Conservation (phyloP, 2,113 vertebrate genomes). For the Mastomys natalensis region DNA sequence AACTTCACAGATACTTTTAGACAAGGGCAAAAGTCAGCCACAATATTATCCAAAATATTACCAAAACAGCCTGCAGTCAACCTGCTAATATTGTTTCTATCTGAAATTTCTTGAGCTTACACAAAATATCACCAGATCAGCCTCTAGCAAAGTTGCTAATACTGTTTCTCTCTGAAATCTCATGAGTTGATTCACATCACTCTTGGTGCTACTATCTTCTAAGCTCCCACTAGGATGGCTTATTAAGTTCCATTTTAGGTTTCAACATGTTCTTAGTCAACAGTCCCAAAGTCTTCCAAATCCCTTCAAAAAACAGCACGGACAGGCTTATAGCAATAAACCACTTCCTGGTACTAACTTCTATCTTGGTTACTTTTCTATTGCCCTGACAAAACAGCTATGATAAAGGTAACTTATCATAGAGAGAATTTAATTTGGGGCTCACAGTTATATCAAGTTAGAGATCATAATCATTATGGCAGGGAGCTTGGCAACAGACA, state of each 20-base stretch:
- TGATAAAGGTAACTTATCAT: neutral
- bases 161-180: neutral
- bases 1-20: neutral
- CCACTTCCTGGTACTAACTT: neutral
- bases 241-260: neutral
- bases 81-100: neutral
- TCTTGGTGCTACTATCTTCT: neutral
- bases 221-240: neutral
- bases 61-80: neutral
- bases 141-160: neutral
- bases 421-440: neutral
- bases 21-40: neutral
- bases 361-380: neutral
- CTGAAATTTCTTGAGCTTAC: neutral
- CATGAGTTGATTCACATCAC: neutral
- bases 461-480: neutral
- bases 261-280: neutral
- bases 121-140: neutral
- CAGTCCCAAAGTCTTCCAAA: neutral
- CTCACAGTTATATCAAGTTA: neutral
- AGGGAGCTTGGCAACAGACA: neutral
- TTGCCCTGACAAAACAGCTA: neutral
- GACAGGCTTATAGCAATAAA: neutral
- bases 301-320: neutral
- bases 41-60: neutral